Base-by-base conservation (phyloP, 2,797 vertebrate species). In the Sebastes paucispinis region DNA sequence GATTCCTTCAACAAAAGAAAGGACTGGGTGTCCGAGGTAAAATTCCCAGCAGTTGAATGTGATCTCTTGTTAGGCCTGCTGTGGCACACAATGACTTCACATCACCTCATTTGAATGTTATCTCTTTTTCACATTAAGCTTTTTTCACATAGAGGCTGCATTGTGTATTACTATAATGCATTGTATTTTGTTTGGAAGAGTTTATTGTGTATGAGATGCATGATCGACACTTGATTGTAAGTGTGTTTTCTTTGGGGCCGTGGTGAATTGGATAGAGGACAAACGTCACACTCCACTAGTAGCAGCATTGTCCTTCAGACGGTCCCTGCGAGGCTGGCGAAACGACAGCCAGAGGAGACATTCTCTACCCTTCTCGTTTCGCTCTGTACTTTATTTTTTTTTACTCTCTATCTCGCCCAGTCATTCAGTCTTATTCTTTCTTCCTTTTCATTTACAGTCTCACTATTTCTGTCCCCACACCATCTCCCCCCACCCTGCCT, bases 241-340 rank as follows among this genome's bases (percentile, higher is more conserved):
- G 92, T 86, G 87, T 89, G 88, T 90, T 94, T 92, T 93, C 89
- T 92, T 91, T 83, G 83, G 86, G 82, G 86, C 88, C 82, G 86
- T 88, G 91, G 86, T 82, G 88, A 91, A 92, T 93, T 91, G 89
- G 88, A 89, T 87, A 88, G 91, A 93, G 91, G 91, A 93, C 92
- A 92, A 91, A 90, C 88, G 88, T 93, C 91, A 93, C 91, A 94
- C 92, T 93, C 90, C 87, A 80, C 88, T 89, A 91, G 92, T 85
- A 89, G 91, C 90, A 90, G 91, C 88, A 88, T 92, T 92, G 93
- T 94, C 94, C 95, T 95, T 93, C 91, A 94, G 91, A 91, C 85
- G 29, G 81, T 92, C 87, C 91, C 88, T 86, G 85, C 14, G 92
- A 94, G 93, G 91, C 91, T 75, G 89, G 89, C 75, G 68, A 90